Base-by-base conservation (phyloP, 1,140 invertebrate genomes). In the Zophobas atratus region DNA sequence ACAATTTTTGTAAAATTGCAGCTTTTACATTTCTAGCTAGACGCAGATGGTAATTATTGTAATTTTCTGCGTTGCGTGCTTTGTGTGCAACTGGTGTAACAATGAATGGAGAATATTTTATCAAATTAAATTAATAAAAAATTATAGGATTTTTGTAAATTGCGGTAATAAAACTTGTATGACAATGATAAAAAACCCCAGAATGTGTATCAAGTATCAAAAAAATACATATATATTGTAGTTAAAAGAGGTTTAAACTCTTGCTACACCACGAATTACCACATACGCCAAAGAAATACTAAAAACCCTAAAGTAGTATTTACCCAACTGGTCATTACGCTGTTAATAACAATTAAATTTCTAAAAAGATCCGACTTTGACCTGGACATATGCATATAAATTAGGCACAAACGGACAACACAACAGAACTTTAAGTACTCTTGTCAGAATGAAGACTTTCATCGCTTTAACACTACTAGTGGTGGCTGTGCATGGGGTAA, bases 291-390 rank as follows among this genome's bases (percentile, higher is more conserved):
- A 46, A 4, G 0, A 53, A 55, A 34, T 55, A 55, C 53, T 34
- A 55, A 55, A 55, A 2, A 5, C n/a, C 5, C 56, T 39, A 46
- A 46, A 4, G 38, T 60, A 60, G 43, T 70, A 49, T 70, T 51
- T 46, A 20, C 8, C 8, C 32, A 70, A 1, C 39, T 32, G 5
- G 33, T 49, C 5, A 35, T 48, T 70, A 49, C 33, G 48, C 34
- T 32, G 8, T 70, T 70, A 48, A 70, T 70, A 6, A 38, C 48
- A 20, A 70, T 48, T 67, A 70, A 70, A 57, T 48, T 6, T 39
- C 8, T 20, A 56, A 63, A 48, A 75, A 57, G 43, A 36, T 34
- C 60, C n/a, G n/a, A 8, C 6, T 43, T 67, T 76, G 43, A 20
- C 41, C 39, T 60, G 32, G 51, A 6, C 63, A 72, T 8, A 72